Base-by-base conservation (phyloP, 2,797 vertebrate species). In the Molossus molossus region DNA sequence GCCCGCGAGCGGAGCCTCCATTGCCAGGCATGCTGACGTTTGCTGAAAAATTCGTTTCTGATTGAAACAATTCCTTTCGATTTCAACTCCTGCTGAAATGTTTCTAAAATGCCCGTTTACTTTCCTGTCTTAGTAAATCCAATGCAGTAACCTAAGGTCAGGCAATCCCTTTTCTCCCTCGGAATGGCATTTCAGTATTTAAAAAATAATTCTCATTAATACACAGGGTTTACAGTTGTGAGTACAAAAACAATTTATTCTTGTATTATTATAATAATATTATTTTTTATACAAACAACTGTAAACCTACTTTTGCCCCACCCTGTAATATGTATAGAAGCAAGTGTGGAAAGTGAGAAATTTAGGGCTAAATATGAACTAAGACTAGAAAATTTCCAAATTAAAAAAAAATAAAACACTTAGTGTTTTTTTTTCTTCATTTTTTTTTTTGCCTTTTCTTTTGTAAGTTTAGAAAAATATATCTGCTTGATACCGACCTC, bases 81-180 rank as follows among this genome's bases (percentile, higher is more conserved):
- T 96, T 91, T 72, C 67, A 81, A 48, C 57, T 64, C 37, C 72
- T 79, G 40, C n/a, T 70, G n/a, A 87, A 85, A 62, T 27, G 11
- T 86, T 81, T 86, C 64, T 72, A 58, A 91, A 91, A 94, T 62
- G 67, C 57, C 50, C 11, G 15, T 60, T 88, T 60, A 64, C 72
- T 64, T 72, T 83, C 58, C 29, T 90, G 4, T 73, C 40, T 94
- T 70, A 76, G 67, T 80, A 91, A 85, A 81, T 64, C 11, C 53
- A 33, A 2, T 53, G 64, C 7, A 1, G 7, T 45, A 83, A 15
- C 77, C 62, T 33, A 70, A 75, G 2, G 79, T 92, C 73, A 65
- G 6, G 8, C 14, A 33, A 55, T 67, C 27, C n/a, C 33, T 84
- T 73, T 12, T n/a, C 33, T 57, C 11, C 4, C 1, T 77, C 75